Evolutionary conservation across 2,797 vertebrate species (phyloP).

Genomic region (Leuciscus waleckii): DNA sequence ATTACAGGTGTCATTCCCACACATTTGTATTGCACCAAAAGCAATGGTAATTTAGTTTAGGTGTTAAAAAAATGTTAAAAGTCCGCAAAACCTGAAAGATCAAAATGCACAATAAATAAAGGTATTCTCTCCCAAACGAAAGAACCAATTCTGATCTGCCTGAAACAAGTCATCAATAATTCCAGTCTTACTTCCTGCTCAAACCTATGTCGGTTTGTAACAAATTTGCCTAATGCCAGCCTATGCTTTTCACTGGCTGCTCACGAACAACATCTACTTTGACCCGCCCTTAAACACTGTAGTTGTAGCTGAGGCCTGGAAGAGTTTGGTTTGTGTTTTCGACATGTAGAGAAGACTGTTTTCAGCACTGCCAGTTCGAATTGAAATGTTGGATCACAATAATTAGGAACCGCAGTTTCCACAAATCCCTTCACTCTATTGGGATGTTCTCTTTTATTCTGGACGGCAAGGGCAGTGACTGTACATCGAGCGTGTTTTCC

Average conservation of each 20-base stretch:
- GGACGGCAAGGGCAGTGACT: no score
- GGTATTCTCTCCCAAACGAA: not conserved
- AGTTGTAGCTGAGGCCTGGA: not conserved
- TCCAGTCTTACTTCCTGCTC: not conserved
- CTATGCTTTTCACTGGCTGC: not conserved
- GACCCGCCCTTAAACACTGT: not conserved
- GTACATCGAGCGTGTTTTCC: no score
- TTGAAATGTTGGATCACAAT: no score
- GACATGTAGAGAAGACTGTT: not conserved
- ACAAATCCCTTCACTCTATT: no score
- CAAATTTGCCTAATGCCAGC: not conserved
- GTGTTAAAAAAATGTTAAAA: not conserved
- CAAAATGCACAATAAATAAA: not conserved
- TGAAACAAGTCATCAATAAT: not conserved
- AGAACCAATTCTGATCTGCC: not conserved
- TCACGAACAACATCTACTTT: not conserved
- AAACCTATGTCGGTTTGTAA: not conserved
- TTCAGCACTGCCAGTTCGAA: not conserved
- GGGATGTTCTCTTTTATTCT: no score
- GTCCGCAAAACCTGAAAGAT: not conserved
- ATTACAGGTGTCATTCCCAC: constrained; percentile 6
- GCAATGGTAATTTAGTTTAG: not conserved
- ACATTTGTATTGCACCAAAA: not conserved
- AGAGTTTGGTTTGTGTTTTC: not conserved
- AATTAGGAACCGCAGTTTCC: no score